Percentiles rank a stretch among this genome's conserved stretches.
These are phyloP conservation scores for Ferrisia virgata DNA, from an alignment of 2,888 invertebrate species.

Conservation along the genomic window DNA sequence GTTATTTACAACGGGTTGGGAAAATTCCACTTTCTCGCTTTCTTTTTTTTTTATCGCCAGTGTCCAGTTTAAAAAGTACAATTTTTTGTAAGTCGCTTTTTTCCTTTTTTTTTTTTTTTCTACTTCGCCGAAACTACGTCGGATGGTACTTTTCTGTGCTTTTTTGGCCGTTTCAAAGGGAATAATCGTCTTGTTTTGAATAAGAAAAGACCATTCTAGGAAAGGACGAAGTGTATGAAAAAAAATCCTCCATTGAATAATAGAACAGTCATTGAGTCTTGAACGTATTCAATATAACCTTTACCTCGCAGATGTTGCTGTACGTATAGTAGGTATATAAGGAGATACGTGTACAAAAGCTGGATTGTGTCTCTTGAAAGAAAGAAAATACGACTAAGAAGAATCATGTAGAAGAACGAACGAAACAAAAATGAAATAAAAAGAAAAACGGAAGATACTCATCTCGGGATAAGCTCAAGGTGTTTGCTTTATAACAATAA, in stretches of 20 bases:
- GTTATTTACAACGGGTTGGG: neutral
- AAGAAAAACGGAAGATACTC: conserved; percentile 39
- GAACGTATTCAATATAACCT: conserved; percentile 34
- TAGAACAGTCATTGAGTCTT: conserved; percentile 36
- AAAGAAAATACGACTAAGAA: conserved; percentile 12
- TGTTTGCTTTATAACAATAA: conserved; percentile 44
- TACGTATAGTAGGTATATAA: neutral
- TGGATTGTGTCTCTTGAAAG: conserved; percentile 31
- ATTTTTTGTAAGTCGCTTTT: neutral
- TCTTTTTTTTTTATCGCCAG: neutral
- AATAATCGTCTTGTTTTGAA: conserved; percentile 31
- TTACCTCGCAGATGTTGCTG: conserved; percentile 39
- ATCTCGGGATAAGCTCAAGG: conserved; percentile 42
- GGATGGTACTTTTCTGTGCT: neutral
- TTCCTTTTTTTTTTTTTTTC: neutral
- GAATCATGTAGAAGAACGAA: neutral
- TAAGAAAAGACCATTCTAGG: neutral
- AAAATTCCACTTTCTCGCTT: neutral
- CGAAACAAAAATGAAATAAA: conserved; percentile 18
- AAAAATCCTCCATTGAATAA: conserved; percentile 36
- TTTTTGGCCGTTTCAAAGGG: conserved; percentile 3
- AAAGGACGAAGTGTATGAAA: neutral
- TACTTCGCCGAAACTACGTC: neutral
- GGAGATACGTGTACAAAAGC: conserved; percentile 29
- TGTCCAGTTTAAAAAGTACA: neutral